Conservation (phyloP, 2,888 invertebrate species). For the Oxystoma pomonae region DNA sequence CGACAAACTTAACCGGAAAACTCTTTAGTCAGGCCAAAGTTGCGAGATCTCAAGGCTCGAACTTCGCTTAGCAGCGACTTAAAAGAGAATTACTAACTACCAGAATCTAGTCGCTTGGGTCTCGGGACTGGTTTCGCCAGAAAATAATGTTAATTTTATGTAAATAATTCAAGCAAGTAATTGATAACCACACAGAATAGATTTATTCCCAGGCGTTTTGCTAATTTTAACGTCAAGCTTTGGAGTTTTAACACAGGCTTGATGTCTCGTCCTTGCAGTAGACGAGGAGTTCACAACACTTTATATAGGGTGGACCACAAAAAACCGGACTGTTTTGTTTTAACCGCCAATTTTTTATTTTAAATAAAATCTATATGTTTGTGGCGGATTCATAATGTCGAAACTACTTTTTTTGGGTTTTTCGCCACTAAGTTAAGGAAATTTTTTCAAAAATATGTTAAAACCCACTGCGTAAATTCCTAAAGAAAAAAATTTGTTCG, state of each 20-base stretch:
- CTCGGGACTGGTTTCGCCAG: slow-evolving; percentile 9
- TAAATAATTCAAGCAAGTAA: slow-evolving; percentile 25
- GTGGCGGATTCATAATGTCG: no score
- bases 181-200: slow-evolving; percentile 21
- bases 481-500: no score
- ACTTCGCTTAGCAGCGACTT: neutral
- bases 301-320: no score
- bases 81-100: neutral
- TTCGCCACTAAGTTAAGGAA: no score
- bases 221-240: neutral
- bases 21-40: neutral
- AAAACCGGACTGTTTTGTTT: no score
- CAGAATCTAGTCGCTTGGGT: neutral
- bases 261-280: neutral
- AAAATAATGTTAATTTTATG: slow-evolving; percentile 25
- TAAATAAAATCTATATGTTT: no score
- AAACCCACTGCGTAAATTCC: no score
- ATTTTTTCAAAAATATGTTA: no score
- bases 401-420: no score
- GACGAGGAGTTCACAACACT: neutral
- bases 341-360: no score
- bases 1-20: neutral
- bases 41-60: neutral
- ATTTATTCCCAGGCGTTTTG: slow-evolving; percentile 5
- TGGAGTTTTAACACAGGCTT: neutral